Evolutionary conservation across 2,797 vertebrate species (phyloP).

Genomic region (Luscinia luscinia): DNA sequence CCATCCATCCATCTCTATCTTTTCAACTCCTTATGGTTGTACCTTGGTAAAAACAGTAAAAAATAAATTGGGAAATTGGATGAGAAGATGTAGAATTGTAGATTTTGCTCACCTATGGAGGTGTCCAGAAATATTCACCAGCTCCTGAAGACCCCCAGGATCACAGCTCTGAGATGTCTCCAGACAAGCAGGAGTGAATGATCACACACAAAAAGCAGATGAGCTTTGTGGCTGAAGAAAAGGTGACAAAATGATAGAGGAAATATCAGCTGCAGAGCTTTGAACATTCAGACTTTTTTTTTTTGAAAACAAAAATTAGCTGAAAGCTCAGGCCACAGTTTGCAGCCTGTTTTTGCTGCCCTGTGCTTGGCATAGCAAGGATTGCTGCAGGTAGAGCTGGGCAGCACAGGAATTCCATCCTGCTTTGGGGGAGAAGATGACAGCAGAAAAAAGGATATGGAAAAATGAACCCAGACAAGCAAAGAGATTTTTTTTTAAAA

Average conservation of each 20-base stretch:
- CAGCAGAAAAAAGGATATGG: neutral
- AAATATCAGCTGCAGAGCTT: neutral
- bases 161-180: neutral
- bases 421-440: neutral
- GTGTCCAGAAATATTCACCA: neutral
- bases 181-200: neutral
- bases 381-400: neutral
- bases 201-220: neutral
- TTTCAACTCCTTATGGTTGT: neutral
- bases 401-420: neutral
- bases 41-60: neutral
- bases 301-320: accelerated
- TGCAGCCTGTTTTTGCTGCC: neutral
- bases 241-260: neutral
- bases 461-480: neutral
- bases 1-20: neutral
- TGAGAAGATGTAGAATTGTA: neutral
- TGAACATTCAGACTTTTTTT: accelerated
- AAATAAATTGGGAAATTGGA: neutral
- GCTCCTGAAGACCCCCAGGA: neutral
- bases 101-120: neutral
- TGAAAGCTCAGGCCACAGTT: neutral
- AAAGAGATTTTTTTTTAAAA: neutral
- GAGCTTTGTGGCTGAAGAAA: neutral
- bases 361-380: neutral